Base-by-base conservation (phyloP, 2,113 vertebrate genomes). In the Cyanoliseus patagonus region DNA sequence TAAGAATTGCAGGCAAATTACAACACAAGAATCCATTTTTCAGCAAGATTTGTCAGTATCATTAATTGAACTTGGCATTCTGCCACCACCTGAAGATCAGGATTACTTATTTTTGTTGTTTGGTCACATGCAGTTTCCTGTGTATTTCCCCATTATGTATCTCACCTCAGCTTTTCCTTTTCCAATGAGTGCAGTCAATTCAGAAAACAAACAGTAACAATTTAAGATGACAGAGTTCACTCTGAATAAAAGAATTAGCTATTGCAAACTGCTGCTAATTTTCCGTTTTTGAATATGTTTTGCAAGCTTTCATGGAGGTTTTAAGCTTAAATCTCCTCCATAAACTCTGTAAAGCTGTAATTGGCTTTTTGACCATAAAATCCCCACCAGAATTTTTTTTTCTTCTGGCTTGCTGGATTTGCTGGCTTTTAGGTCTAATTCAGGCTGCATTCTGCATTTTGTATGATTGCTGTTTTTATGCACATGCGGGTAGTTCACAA, bases 321-420 rank as follows among this genome's bases (percentile, higher is more conserved):
- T 87, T 77, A 90, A 46, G 22, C 69, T 25, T 68, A 79, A 87
- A 86, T 77, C 92, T 96, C 57, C 39, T 61, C 84, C 67, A 39
- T 62, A 92, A 96, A 78, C 75, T 93, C 23, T 33, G 67, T 90
- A 85, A 95, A 86, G 75, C 78, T 85, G 80, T 93, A 83, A 96
- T 61, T 97, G 69, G 62, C 28, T 88, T 95, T 96, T 89, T 83
- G 35, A 92, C 66, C 17, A 39, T 76, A 76, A 91, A 97, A 95
- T 86, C 76, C 46, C 35, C 49, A 81, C 25, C n/a, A 57, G n/a
- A 33, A 28, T 37, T 80, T 87, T 88, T 55, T 49, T 31, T 69
- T 37, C 61, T 86, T 78, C 72, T 76, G 28, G 13, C 27, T 83
- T 94, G 55, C 57, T 70, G 62, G 76, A 94, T 95, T 95, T 96